Conservation (phyloP, 1,140 invertebrate species). For the Zaprionus kolodkinae region DNA sequence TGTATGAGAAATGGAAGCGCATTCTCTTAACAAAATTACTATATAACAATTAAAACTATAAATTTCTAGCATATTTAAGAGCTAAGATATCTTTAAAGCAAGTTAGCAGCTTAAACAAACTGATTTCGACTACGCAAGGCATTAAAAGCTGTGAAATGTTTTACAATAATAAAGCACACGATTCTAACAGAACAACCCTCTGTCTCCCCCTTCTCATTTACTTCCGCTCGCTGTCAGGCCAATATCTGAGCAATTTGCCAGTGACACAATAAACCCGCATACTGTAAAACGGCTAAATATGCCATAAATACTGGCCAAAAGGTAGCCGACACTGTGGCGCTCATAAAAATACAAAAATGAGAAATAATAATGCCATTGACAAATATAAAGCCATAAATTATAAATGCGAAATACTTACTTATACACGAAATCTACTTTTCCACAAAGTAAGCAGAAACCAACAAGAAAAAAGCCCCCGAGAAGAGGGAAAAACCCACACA, state of each 20-base stretch:
- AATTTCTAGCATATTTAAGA: not conserved
- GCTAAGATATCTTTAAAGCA: not conserved
- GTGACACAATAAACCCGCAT: conserved; percentile 71
- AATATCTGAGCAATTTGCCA: conserved; percentile 53
- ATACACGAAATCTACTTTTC: conserved; percentile 78
- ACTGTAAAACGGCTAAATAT: conserved; percentile 60
- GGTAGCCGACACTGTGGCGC: conserved; percentile 38
- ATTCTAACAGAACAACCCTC: conserved; percentile 6
- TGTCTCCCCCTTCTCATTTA: not conserved
- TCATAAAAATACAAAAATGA: conserved; percentile 77
- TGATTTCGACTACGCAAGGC: not conserved
- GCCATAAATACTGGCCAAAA: conserved; percentile 65
- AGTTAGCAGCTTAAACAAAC: conserved; percentile 1
- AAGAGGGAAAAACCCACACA: conserved; percentile 10
- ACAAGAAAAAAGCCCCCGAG: conserved; percentile 15
- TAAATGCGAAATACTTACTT: conserved; percentile 82
- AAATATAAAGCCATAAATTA: conserved; percentile 82
- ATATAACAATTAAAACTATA: not conserved
- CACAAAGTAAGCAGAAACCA: conserved; percentile 49
- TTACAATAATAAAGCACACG: conserved; percentile 9
- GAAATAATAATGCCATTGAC: conserved; percentile 82
- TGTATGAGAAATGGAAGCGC: not conserved
- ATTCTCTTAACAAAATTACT: not conserved
- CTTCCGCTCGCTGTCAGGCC: conserved; percentile 17
- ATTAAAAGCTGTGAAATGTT: conserved; percentile 17